Conservation (phyloP, 2,797 vertebrate genomes). For the Kryptopterus vitreolus region DNA sequence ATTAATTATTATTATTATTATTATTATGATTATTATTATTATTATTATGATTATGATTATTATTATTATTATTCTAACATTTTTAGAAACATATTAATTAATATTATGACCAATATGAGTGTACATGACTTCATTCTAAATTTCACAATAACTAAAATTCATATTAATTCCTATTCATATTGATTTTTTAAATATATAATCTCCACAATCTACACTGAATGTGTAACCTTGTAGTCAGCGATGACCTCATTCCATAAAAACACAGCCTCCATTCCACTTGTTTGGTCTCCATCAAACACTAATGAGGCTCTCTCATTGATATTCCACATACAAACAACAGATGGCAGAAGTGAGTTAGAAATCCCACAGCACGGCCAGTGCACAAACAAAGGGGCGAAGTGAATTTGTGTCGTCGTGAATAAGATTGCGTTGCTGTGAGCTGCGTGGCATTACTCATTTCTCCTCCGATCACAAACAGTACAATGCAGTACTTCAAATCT, state of each 20-base stretch:
- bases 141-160: no score
- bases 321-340: conserved; percentile 42
- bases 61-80: no score
- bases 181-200: not conserved
- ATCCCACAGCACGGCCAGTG: conserved; percentile 5
- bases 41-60: no score
- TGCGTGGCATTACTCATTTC: conserved; percentile 32
- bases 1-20: no score
- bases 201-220: not conserved
- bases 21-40: no score
- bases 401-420: conserved; percentile 39
- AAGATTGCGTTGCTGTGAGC: conserved; percentile 34
- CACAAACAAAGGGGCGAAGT: conserved; percentile 39
- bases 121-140: not conserved
- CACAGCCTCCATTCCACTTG: not conserved
- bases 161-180: no score
- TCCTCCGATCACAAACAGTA: conserved; percentile 2
- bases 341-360: conserved; percentile 53
- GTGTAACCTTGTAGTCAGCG: not conserved
- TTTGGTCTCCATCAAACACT: not conserved
- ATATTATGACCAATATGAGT: not conserved
- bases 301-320: not conserved
- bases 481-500: not conserved
- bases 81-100: not conserved
- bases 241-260: not conserved